Conservation (phyloP, 2,888 invertebrate species). For the Luperina nickerlii region DNA sequence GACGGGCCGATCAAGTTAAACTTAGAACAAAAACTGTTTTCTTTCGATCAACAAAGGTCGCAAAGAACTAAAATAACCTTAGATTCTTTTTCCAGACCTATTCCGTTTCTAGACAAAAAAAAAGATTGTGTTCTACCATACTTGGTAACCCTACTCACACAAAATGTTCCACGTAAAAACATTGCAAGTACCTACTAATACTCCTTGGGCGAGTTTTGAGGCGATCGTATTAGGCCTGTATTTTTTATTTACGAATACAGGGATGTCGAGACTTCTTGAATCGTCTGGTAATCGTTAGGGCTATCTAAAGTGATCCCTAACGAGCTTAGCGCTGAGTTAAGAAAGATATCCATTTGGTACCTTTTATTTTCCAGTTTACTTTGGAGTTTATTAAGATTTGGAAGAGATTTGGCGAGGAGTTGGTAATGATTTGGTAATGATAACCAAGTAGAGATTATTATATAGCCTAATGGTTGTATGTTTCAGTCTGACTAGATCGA, state of each 20-base stretch:
- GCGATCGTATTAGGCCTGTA: constrained; percentile 58
- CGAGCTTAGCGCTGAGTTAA: constrained; percentile 63
- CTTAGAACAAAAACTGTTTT: background rate
- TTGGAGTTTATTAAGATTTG: constrained; percentile 17
- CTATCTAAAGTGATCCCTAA: constrained; percentile 71
- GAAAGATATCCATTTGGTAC: constrained; percentile 53
- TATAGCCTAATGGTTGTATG: too few species aligned
- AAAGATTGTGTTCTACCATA: background rate
- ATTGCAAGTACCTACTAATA: constrained; percentile 60
- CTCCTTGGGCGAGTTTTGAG: constrained; percentile 55
- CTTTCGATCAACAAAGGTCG: constrained; percentile 5
- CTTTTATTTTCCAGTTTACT: constrained; percentile 34
- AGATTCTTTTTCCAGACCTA: background rate
- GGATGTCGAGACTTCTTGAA: constrained; percentile 62
- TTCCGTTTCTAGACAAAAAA: background rate
- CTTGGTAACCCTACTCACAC: constrained; percentile 59
- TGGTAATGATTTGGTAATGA: background rate
- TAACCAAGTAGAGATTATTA: background rate
- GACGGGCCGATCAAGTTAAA: background rate
- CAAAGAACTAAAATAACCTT: background rate
- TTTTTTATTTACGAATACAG: constrained; percentile 67
- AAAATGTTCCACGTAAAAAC: constrained; percentile 62
- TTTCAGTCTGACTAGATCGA: background rate
- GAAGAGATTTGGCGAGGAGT: background rate
- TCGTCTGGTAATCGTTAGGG: constrained; percentile 67